phyloP scores from a whole-genome alignment of 1,140 invertebrate genomes.

The Diachasma alloeum region DNA sequence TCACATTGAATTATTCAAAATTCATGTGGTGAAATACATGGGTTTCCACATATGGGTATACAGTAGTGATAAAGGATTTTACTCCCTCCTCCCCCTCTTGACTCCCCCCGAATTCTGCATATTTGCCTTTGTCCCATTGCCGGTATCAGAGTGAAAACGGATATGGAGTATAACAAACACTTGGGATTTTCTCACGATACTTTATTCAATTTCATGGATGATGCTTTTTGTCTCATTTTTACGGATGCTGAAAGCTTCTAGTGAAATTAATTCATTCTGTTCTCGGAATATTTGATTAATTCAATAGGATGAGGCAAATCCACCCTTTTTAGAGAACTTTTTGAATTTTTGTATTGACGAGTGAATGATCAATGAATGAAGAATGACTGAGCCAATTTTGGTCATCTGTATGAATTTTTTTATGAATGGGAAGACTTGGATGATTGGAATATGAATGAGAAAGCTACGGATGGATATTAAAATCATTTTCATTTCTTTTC shows the following conservation, averaged over 20 bases:
- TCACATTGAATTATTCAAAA: conserved; percentile 24
- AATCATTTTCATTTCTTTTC: no score
- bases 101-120: conserved; percentile 10
- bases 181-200: conserved; percentile 15
- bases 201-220: conserved; percentile 17
- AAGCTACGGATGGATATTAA: no score
- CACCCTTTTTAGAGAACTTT: neutral
- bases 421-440: no score
- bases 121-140: conserved; percentile 12
- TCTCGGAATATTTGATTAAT: neutral
- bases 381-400: no score
- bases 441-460: no score
- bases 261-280: neutral
- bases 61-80: neutral
- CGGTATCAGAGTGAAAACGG: neutral
- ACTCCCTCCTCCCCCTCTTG: neutral
- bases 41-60: neutral
- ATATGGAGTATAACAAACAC: conserved; percentile 16
- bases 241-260: neutral
- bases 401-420: neutral
- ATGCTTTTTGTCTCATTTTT: neutral
- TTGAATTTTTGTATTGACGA: neutral
- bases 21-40: neutral
- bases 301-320: neutral
- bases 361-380: no score